These are phyloP conservation scores for Palythoa grandiflora DNA, from an alignment of 92 coral and sea anemone genomes.

Conservation along the genomic window DNA sequence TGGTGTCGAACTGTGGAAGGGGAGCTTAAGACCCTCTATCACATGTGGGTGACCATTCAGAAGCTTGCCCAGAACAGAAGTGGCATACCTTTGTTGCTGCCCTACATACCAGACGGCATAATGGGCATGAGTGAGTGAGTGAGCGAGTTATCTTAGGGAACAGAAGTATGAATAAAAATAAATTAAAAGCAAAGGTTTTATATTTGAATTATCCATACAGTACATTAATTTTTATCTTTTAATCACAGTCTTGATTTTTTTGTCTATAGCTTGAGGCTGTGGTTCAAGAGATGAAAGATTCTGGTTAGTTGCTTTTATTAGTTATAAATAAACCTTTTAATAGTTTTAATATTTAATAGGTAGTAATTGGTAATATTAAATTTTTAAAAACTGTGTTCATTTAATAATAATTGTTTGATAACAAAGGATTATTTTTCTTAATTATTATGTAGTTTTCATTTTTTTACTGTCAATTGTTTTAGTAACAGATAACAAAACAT, in stretches of 20 bases:
- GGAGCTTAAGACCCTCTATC: too few relatives aligned
- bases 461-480: neutral
- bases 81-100: too few relatives aligned
- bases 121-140: too few relatives aligned
- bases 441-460: neutral
- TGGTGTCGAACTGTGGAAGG: too few relatives aligned
- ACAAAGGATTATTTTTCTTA: neutral
- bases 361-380: neutral
- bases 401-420: too few relatives aligned
- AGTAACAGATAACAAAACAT: constrained; percentile 72
- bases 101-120: too few relatives aligned
- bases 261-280: constrained; percentile 86
- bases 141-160: too few relatives aligned
- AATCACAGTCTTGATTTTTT: neutral
- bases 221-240: neutral
- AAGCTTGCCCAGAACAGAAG: too few relatives aligned
- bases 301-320: constrained; percentile 22
- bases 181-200: too few relatives aligned
- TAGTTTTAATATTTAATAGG: neutral
- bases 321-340: neutral
- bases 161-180: too few relatives aligned
- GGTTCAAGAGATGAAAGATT: constrained; percentile 70
- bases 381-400: too few relatives aligned
- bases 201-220: neutral
- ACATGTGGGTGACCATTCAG: too few relatives aligned